Evolutionary conservation across 2,113 vertebrate species (phyloP).

Genomic region (Sialia sialis): DNA sequence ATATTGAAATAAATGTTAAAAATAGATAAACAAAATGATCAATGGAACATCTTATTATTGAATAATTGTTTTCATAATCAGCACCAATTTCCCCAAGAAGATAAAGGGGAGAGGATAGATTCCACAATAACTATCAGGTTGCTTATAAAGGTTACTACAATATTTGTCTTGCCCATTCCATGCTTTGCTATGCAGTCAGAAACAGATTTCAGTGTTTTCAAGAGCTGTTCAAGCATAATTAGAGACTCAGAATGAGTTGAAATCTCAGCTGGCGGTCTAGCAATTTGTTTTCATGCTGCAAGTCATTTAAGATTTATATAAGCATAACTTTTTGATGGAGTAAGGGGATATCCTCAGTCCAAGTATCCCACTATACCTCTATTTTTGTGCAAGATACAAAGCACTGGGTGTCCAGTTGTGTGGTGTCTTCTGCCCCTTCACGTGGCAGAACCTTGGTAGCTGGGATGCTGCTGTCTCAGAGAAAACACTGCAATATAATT

Average conservation of each 20-base stretch:
- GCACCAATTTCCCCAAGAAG: background rate
- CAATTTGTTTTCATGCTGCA: constrained; percentile 41
- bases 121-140: background rate
- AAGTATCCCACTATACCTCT: background rate
- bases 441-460: background rate
- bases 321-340: background rate
- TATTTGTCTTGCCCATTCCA: constrained; percentile 54
- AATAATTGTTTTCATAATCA: background rate
- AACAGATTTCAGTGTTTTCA: constrained; percentile 34
- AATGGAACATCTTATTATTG: background rate
- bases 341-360: background rate
- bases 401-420: rapidly evolving
- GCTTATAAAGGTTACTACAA: constrained; percentile 33
- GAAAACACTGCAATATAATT: background rate
- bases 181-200: constrained; percentile 31
- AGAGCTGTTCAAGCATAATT: constrained; percentile 35
- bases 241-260: constrained; percentile 38
- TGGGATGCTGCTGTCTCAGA: background rate
- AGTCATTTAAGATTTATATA: background rate
- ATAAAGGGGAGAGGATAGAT: background rate
- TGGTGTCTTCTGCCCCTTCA: background rate
- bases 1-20: background rate
- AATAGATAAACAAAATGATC: background rate
- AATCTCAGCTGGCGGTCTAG: constrained; percentile 26
- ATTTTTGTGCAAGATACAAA: rapidly evolving